Evolutionary conservation across 2,888 invertebrate species (phyloP).

Genomic region (Trisateles emortualis): DNA sequence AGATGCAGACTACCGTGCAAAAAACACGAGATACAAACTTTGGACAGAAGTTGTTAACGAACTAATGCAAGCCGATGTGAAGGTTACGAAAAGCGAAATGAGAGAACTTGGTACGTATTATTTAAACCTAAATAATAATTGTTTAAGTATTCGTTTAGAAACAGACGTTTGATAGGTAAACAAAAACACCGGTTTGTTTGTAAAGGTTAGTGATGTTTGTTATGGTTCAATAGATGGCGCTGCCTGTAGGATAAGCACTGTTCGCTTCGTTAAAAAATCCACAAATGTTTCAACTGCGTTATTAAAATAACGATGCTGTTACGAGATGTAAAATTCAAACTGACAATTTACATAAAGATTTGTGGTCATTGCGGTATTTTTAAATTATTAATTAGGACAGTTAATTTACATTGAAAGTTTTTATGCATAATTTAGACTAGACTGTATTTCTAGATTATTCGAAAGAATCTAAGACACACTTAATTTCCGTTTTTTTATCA

Average conservation of each 20-base stretch:
- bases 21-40: conserved; percentile 62
- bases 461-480: no score
- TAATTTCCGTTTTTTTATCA: no score
- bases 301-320: not conserved
- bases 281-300: not conserved
- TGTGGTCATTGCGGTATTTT: not conserved
- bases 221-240: conserved; percentile 42
- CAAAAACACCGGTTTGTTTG: conserved; percentile 30
- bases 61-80: conserved; percentile 67
- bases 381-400: no score
- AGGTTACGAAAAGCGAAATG: conserved; percentile 75
- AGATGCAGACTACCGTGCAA: conserved; percentile 69
- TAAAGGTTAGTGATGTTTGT: conserved; percentile 7
- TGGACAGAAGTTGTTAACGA: conserved; percentile 77
- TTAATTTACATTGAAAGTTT: no score
- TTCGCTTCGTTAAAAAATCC: not conserved
- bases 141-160: conserved; percentile 16
- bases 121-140: no score
- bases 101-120: conserved; percentile 73
- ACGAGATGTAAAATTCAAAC: conserved; percentile 6
- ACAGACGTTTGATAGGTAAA: conserved; percentile 22
- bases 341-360: not conserved
- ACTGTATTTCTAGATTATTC: no score
- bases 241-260: conserved; percentile 10
- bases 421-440: no score